Conservation (phyloP, 2,113 vertebrate genomes). For the Uropsilus gracilis region DNA sequence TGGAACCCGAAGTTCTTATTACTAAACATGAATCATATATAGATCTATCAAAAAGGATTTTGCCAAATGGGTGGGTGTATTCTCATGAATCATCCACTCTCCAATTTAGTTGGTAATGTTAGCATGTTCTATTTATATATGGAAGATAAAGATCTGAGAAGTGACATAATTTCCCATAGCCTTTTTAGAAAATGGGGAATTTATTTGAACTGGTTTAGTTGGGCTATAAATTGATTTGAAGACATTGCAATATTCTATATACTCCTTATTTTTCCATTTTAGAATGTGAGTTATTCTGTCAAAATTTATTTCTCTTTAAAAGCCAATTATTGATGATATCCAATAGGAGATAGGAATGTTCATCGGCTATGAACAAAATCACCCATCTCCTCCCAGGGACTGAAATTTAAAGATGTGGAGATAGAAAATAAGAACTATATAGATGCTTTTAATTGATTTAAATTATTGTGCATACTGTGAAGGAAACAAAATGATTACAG, state of each 20-base stretch:
- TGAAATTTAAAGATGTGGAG: not conserved
- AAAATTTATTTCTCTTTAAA: not conserved
- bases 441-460: not conserved
- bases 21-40: not conserved
- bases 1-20: not conserved
- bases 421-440: not conserved
- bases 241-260: not conserved
- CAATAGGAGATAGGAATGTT: not conserved
- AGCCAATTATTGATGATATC: not conserved
- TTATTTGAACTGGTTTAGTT: not conserved
- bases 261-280: not conserved
- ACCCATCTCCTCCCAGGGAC: not conserved
- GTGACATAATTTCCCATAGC: not conserved
- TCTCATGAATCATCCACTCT: not conserved
- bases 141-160: not conserved
- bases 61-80: not conserved
- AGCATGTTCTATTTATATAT: not conserved
- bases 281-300: not conserved
- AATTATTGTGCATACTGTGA: not conserved
- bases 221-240: not conserved
- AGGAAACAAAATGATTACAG: not conserved
- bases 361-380: not conserved
- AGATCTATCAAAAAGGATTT: not conserved
- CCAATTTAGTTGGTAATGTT: no score
- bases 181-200: not conserved